Conservation (phyloP, 2,797 vertebrate species). For the Siniperca scherzeri region DNA sequence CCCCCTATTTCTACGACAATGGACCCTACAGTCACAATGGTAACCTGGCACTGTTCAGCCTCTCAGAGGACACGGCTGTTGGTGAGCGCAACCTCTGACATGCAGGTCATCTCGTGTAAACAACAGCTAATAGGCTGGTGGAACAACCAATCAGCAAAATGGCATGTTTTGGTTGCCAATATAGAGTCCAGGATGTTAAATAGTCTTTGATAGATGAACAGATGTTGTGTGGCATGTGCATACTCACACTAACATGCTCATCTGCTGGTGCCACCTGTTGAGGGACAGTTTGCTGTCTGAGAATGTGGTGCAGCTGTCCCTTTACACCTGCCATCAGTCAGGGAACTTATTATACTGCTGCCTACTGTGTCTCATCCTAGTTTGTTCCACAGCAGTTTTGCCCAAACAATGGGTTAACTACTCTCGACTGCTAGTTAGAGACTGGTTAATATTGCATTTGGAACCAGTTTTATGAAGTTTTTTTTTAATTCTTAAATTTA, state of each 20-base stretch:
- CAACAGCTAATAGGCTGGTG: constrained; percentile 8
- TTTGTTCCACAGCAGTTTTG: constrained; percentile 11
- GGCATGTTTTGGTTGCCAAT: constrained; percentile 18
- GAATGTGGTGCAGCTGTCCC: constrained; percentile 51
- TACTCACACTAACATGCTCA: constrained; percentile 43
- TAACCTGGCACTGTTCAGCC: constrained; percentile 96
- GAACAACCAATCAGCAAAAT: constrained; percentile 44
- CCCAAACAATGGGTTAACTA: background rate
- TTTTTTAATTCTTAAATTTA: background rate
- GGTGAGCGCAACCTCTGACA: constrained; percentile 85
- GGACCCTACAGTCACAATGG: constrained; percentile 92
- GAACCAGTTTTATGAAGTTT: background rate
- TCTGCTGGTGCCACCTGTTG: constrained; percentile 63
- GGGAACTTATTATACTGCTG: background rate
- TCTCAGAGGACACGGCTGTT: constrained; percentile 93
- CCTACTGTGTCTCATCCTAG: background rate
- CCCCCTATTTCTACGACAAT: constrained; percentile 96
- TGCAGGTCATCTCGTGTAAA: constrained; percentile 10
- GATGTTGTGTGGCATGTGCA: constrained; percentile 45
- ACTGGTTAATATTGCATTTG: background rate
- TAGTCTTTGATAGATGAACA: constrained; percentile 60
- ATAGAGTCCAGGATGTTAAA: constrained; percentile 49
- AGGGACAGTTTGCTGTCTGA: constrained; percentile 36
- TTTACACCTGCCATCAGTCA: constrained; percentile 28
- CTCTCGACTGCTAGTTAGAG: background rate